Conservation (phyloP, 2,113 vertebrate genomes). For the Spermophilus dauricus region DNA sequence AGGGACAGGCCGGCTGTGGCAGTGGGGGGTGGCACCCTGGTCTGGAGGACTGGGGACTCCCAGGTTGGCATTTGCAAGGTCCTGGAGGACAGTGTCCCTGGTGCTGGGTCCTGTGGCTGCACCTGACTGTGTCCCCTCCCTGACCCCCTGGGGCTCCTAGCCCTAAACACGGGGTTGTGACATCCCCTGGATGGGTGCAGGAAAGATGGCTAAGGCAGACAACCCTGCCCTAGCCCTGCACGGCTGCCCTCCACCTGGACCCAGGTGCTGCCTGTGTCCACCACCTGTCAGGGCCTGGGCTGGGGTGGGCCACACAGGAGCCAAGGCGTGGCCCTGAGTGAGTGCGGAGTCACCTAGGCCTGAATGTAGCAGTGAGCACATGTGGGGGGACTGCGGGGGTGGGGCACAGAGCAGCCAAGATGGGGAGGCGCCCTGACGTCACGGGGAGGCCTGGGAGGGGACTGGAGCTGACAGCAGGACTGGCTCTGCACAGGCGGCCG, state of each 20-base stretch:
- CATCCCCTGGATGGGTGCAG: neutral
- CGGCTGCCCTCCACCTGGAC: neutral
- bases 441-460: neutral
- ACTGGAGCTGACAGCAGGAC: no score
- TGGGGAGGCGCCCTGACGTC: neutral
- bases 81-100: neutral
- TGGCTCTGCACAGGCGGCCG: accelerated
- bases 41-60: neutral
- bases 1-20: neutral
- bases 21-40: neutral
- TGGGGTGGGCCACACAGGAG: neutral
- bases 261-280: neutral
- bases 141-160: neutral
- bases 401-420: neutral
- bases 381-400: neutral
- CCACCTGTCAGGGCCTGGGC: neutral
- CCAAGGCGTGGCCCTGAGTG: neutral
- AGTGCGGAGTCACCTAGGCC: neutral
- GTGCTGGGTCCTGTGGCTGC: no score
- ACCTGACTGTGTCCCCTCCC: neutral
- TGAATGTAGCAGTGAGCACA: neutral
- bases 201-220: no score
- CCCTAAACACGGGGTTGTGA: neutral
- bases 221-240: neutral
- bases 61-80: neutral